These are phyloP conservation scores for Oceanodroma tethys DNA, from an alignment of 2,113 vertebrate species.

Conservation along the genomic window DNA sequence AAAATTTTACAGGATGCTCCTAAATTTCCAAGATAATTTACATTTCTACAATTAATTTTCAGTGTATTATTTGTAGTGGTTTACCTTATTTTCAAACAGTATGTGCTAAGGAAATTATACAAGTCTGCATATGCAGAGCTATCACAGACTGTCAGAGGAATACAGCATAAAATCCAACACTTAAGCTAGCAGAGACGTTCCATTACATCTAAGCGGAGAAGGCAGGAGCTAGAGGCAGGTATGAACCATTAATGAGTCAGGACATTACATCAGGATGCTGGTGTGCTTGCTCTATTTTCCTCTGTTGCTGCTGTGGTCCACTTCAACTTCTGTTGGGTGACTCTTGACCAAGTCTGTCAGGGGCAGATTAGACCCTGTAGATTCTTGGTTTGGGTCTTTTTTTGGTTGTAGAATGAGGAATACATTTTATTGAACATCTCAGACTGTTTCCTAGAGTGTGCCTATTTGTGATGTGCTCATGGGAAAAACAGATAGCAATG, in stretches of 20 bases:
- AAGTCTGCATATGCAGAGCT: background rate
- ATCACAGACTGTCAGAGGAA: background rate
- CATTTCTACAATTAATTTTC: background rate
- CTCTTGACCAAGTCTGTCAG: background rate
- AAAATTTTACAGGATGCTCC: background rate
- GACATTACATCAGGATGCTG: background rate
- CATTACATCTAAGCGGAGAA: background rate
- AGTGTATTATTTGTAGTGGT: background rate
- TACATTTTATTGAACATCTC: background rate
- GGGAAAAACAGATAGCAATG: background rate
- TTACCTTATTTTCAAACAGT: background rate
- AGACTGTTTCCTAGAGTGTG: background rate
- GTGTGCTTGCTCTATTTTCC: background rate
- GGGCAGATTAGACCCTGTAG: background rate
- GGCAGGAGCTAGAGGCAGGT: background rate
- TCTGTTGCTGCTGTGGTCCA: background rate
- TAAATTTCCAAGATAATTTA: background rate
- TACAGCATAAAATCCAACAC: fast-evolving
- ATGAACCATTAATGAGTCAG: background rate
- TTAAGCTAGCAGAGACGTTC: background rate
- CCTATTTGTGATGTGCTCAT: background rate
- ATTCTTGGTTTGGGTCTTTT: background rate
- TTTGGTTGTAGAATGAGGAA: background rate
- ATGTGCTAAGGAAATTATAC: background rate
- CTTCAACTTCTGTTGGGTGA: background rate